Evolutionary conservation across 2,888 invertebrate genomes (phyloP).

Genomic region (Lycia hirtaria): DNA sequence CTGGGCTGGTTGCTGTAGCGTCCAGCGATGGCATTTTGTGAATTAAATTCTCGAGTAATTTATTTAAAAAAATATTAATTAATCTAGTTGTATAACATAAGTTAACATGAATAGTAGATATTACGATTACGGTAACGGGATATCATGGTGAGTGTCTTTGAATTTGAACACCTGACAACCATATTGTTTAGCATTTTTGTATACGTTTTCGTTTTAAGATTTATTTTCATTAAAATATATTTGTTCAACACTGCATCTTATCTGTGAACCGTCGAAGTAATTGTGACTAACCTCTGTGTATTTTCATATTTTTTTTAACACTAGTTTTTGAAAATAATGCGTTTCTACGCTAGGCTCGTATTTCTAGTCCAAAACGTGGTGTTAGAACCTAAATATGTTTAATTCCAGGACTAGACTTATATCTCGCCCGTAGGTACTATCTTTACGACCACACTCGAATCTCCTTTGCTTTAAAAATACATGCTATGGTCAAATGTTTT

Average conservation of each 20-base stretch:
- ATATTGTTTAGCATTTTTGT: constrained; percentile 75
- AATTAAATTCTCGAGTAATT: constrained; percentile 66
- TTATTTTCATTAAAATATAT: constrained; percentile 17
- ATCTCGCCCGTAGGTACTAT: background rate
- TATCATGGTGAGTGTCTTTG: constrained; percentile 81
- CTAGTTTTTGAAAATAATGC: constrained; percentile 33
- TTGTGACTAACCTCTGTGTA: background rate
- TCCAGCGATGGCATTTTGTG: constrained; percentile 77
- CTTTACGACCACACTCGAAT: background rate
- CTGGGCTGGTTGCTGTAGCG: constrained; percentile 61
- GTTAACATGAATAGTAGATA: constrained; percentile 80
- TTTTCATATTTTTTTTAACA: background rate
- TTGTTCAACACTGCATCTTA: background rate
- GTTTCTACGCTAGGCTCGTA: constrained; percentile 14
- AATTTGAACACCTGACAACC: constrained; percentile 65
- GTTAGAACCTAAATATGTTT: background rate
- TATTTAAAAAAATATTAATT: constrained; percentile 50
- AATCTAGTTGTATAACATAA: constrained; percentile 61
- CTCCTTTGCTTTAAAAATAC: background rate
- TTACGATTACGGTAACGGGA: constrained; percentile 83
- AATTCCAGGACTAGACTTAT: background rate
- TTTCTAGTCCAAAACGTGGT: constrained; percentile 34
- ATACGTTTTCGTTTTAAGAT: constrained; percentile 60
- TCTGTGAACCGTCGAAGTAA: background rate
- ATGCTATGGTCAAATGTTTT: background rate